Conservation (phyloP, 2,113 vertebrate species). For the Microcebus ravelobensis region DNA sequence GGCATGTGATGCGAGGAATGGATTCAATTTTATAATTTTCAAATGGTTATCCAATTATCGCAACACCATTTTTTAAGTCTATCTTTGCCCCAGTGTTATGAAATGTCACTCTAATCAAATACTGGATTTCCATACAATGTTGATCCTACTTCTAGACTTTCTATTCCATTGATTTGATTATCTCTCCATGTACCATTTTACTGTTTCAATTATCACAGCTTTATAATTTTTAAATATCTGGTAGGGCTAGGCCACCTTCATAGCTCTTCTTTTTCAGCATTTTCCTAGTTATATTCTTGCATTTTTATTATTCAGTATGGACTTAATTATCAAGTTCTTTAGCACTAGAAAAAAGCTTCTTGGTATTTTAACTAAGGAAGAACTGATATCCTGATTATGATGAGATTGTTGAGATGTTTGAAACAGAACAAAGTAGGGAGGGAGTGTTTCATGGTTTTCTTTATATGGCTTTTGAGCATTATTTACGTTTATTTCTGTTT, state of each 20-base stretch:
- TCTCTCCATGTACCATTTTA: neutral
- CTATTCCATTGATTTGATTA: neutral
- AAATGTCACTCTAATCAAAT: neutral
- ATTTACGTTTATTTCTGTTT: neutral
- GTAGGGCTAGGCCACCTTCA: neutral
- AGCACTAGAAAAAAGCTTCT: neutral
- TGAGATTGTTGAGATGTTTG: neutral
- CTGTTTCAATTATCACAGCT: neutral
- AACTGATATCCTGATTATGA: neutral
- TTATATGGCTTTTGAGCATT: neutral
- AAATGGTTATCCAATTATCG: neutral
- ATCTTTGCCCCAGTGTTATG: neutral
- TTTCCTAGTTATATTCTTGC: neutral
- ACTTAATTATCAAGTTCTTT: neutral
- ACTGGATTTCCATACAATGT: neutral
- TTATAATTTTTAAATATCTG: constrained; percentile 8
- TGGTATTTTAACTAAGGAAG: neutral
- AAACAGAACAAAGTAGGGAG: neutral
- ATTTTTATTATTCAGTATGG: neutral
- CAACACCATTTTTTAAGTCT: neutral
- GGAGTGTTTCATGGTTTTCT: neutral
- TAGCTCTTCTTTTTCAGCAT: neutral
- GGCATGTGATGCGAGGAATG: neutral
- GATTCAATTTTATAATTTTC: neutral
- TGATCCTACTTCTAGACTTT: neutral